Evolutionary conservation across 2,888 invertebrate species (phyloP), one percentile per base, ranked within the genome.

Genomic region (Microctonus hyperodae): DNA sequence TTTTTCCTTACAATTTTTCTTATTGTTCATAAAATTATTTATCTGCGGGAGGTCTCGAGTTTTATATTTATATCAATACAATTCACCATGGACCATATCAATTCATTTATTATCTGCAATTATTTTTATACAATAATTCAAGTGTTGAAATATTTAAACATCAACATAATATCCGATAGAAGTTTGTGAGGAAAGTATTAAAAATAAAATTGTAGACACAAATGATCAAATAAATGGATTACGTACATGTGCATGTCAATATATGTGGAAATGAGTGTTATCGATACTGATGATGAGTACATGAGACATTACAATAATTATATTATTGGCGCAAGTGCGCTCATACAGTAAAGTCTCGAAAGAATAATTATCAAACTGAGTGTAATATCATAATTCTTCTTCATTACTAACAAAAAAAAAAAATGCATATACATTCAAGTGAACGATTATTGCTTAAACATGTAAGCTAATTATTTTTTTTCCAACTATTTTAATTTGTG

Each of bases 291-390:
- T n/a, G n/a, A n/a, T n/a, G n/a, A 10, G 20, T 33, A 56, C 10
- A 10, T 1, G 23, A n/a, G n/a, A n/a, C 25, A 51, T 51, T 25
- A 51, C 51, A 40, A 62, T 55, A 23, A 25, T 62, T 7, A 37
- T 40, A 48, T 56, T 64, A 57, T 64, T 56, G 64, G 48, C 57
- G 44, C 56, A 64, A 56, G 64, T 64, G 37, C 44, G 16, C 16
- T 9, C 7, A 57, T 44, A 40, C 7, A 40, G 22, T 48, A 16
- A 56, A 44, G 55, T 55, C 56, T 31, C 7, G 44, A 44, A 44
- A 16, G 44, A 44, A 5, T 37, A 11, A 60, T 50, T 33, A 20
- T 48, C 25, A 31, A 20, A 16, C 6, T 48, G 28, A 22, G 10
- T 28, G 28, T 20, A 25, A 28, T 25, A 40, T 33, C n/a, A 37